Conservation (phyloP, 2,888 invertebrate species). For the Ormyrus rosae region DNA sequence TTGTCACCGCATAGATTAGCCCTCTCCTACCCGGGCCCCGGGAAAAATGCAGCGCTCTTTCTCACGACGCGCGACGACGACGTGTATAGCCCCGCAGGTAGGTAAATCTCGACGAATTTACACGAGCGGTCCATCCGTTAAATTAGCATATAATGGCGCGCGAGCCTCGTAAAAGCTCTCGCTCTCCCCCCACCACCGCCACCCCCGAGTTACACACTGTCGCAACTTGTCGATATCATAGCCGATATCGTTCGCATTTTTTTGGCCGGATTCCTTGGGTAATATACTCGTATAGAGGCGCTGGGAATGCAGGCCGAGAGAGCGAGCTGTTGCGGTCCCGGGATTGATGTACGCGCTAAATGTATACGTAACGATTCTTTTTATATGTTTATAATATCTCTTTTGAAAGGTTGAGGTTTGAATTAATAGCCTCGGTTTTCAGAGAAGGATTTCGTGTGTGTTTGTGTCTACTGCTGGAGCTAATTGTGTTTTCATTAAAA, state of each 20-base stretch:
- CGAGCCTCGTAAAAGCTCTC: constrained; percentile 55
- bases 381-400: too few relatives aligned
- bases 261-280: neutral
- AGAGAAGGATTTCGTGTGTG: too few relatives aligned
- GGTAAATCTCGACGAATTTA: constrained; percentile 60
- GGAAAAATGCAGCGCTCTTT: constrained; percentile 51
- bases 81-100: constrained; percentile 53
- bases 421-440: too few relatives aligned
- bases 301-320: too few relatives aligned
- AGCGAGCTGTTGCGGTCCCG: too few relatives aligned
- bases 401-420: too few relatives aligned
- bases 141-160: constrained; percentile 68
- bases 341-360: too few relatives aligned
- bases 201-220: neutral
- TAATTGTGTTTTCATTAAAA: too few relatives aligned
- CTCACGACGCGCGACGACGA: constrained; percentile 57
- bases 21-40: neutral
- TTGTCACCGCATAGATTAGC: constrained; percentile 53
- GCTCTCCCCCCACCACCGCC: neutral
- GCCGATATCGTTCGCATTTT: constrained; percentile 26
- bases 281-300: constrained; percentile 12
- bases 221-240: constrained; percentile 40
- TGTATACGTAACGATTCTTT: too few relatives aligned
- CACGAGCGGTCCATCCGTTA: constrained; percentile 63
- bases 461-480: too few relatives aligned